Conservation (phyloP, 1,140 invertebrate genomes). For the Uloborus diversus region DNA sequence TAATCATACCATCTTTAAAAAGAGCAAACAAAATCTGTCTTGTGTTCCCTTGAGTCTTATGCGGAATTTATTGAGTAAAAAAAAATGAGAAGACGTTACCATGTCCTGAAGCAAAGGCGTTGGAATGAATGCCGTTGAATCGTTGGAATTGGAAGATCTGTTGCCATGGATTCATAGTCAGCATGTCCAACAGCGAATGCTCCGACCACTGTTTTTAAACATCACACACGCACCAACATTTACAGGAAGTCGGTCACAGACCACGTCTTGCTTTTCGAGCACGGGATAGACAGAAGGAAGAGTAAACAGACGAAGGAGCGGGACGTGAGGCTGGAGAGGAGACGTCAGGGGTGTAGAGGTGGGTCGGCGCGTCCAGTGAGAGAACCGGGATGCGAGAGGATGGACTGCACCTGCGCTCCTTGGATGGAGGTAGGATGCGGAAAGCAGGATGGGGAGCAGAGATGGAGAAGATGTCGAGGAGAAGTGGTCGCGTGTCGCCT, state of each 20-base stretch:
- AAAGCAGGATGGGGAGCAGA: not conserved
- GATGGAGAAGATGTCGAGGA: not conserved
- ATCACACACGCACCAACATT: not conserved
- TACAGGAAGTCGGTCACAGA: too few relatives aligned
- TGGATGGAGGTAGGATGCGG: not conserved
- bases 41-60: too few relatives aligned
- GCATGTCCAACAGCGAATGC: slow-evolving; percentile 3
- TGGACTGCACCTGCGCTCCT: slow-evolving; percentile 33
- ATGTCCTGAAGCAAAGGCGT: not conserved
- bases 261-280: too few relatives aligned
- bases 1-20: too few relatives aligned
- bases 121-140: not conserved
- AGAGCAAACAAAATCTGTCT: too few relatives aligned
- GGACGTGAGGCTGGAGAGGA: too few relatives aligned
- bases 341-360: not conserved
- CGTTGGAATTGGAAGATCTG: not conserved
- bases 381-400: not conserved
- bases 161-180: not conserved
- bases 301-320: not conserved
- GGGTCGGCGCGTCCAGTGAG: not conserved
- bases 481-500: not conserved
- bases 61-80: too few relatives aligned
- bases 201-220: not conserved
- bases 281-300: not conserved
- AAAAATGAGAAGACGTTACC: not conserved